These are phyloP conservation scores for Plumapathes pennacea DNA, from an alignment of 92 coral and sea anemone genomes.

Conservation along the genomic window DNA sequence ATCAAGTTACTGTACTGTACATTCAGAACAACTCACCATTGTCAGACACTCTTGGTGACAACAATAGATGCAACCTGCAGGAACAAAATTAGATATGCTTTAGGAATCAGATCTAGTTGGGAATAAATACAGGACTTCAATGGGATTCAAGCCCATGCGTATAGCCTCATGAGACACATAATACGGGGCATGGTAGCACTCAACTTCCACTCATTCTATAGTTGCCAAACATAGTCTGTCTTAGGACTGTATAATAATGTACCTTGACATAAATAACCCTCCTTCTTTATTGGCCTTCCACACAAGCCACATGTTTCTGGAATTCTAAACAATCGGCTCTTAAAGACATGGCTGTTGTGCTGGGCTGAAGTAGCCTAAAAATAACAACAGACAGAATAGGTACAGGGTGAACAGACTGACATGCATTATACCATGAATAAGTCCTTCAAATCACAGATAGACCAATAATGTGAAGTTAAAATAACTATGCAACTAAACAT, in stretches of 20 bases:
- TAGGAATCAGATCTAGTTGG: not conserved
- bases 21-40: too few species aligned
- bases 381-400: not conserved
- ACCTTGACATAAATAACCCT: conserved; percentile 73
- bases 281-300: conserved; percentile 35
- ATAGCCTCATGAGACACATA: too few species aligned
- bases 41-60: conserved; percentile 81
- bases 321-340: conserved; percentile 46
- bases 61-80: conserved; percentile 70
- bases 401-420: not conserved
- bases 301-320: conserved; percentile 72
- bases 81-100: not conserved
- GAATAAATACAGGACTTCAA: not conserved
- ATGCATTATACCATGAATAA: not conserved
- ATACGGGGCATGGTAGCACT: too few species aligned
- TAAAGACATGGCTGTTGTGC: conserved; percentile 50
- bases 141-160: too few species aligned
- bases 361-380: conserved; percentile 1
- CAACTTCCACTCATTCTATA: not conserved
- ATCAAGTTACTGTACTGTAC: too few species aligned
- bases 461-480: too few species aligned
- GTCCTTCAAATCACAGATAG: too few species aligned
- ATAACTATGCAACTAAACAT: too few species aligned
- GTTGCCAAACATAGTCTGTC: not conserved
- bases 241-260: not conserved